A percentile compares a stretch with the other conserved stretches of the same genome.
Evolutionary conservation across 2,888 invertebrate species (phyloP).

Genomic region (Aspidapion aeneum): DNA sequence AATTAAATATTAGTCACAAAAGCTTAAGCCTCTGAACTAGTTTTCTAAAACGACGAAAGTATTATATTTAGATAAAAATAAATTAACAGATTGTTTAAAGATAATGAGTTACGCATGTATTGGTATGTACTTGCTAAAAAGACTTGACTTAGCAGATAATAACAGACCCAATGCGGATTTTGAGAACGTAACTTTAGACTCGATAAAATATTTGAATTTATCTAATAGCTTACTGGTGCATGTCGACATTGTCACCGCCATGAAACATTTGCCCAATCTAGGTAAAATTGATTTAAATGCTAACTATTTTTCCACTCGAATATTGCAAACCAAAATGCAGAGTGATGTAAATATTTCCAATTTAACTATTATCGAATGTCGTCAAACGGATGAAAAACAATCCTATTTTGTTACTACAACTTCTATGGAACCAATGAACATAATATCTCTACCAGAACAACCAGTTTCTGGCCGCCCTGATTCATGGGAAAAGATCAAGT

Average conservation of each 20-base stretch:
- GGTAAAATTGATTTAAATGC: background rate
- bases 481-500: background rate
- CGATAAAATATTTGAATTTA: background rate
- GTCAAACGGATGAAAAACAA: background rate
- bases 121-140: background rate
- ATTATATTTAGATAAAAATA: background rate
- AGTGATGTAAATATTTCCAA: background rate
- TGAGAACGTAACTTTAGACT: background rate
- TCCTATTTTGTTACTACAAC: too few relatives aligned
- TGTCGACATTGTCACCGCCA: background rate
- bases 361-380: background rate
- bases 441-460: too few relatives aligned
- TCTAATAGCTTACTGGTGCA: background rate
- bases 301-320: background rate
- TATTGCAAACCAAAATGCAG: background rate
- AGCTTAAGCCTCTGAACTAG: too few relatives aligned
- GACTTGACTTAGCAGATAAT: background rate
- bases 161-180: background rate
- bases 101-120: background rate
- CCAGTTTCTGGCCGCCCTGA: background rate
- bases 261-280: background rate
- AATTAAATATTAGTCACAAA: too few relatives aligned
- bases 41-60: background rate
- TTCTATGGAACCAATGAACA: background rate
- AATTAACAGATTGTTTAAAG: background rate